These are phyloP conservation scores for Chrysodeixis includens DNA, from an alignment of 2,888 invertebrate genomes.

Conservation along the genomic window DNA sequence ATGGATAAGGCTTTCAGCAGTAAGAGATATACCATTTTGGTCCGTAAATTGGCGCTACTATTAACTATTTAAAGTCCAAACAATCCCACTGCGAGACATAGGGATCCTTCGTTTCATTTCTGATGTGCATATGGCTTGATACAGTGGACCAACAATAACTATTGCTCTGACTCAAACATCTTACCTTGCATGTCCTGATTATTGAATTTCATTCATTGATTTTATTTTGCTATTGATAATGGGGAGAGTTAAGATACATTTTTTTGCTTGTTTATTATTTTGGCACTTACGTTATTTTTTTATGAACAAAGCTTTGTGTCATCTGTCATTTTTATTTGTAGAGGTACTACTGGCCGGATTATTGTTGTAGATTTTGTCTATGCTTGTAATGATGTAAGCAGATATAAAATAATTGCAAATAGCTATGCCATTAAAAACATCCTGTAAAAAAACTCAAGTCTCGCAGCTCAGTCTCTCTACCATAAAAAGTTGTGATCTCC, in stretches of 20 bases:
- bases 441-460: too few relatives aligned
- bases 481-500: too few relatives aligned
- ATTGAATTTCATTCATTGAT: conserved; percentile 1
- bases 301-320: background rate
- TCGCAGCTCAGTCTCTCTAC: too few relatives aligned
- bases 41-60: background rate
- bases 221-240: background rate
- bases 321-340: background rate
- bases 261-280: conserved; percentile 12
- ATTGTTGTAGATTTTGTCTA: background rate
- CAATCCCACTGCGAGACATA: background rate
- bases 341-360: background rate
- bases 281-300: background rate
- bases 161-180: too few relatives aligned
- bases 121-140: too few relatives aligned
- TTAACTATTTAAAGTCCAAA: background rate
- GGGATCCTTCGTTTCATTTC: background rate
- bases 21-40: too few relatives aligned
- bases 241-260: conserved; percentile 5
- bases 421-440: too few relatives aligned
- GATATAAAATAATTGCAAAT: background rate
- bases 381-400: background rate
- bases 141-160: too few relatives aligned
- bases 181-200: conserved; percentile 14
- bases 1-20: background rate